Conservation (phyloP, 2,797 vertebrate genomes). For the Enteromius mattozi region DNA sequence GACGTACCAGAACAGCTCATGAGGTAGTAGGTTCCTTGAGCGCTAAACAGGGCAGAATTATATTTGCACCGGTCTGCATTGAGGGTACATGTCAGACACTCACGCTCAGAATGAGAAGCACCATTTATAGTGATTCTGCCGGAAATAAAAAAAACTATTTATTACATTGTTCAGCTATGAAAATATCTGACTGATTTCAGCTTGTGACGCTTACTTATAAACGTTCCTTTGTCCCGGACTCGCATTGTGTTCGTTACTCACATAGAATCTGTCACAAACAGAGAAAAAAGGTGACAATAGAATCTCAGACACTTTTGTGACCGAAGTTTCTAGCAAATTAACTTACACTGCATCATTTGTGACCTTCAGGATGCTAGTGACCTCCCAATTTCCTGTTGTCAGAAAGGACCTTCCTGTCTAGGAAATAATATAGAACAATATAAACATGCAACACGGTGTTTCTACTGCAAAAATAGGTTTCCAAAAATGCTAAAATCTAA, state of each 20-base stretch:
- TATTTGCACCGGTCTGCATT: slow-evolving; percentile 81
- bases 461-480: not conserved
- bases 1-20: slow-evolving; percentile 87
- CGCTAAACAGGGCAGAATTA: slow-evolving; percentile 89
- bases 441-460: not conserved
- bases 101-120: slow-evolving; percentile 19
- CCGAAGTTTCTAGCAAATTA: not conserved
- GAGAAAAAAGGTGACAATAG: slow-evolving; percentile 27
- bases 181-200: not conserved
- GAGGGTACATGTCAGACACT: slow-evolving; percentile 87
- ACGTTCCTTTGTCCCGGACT: slow-evolving; percentile 90
- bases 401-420: slow-evolving; percentile 76
- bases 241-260: slow-evolving; percentile 83
- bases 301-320: no score
- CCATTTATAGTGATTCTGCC: slow-evolving; percentile 68
- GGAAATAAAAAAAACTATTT: slow-evolving; percentile 16
- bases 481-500: not conserved
- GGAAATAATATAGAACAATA: slow-evolving; percentile 4
- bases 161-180: not conserved
- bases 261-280: slow-evolving; percentile 85
- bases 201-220: slow-evolving; percentile 83
- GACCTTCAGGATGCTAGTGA: slow-evolving; percentile 85
- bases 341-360: slow-evolving; percentile 82
- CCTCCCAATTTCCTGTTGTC: slow-evolving; percentile 91
- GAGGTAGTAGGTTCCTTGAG: slow-evolving; percentile 82